Base-by-base conservation (phyloP, 2,797 vertebrate species). In the Xiphophorus birchmanni region DNA sequence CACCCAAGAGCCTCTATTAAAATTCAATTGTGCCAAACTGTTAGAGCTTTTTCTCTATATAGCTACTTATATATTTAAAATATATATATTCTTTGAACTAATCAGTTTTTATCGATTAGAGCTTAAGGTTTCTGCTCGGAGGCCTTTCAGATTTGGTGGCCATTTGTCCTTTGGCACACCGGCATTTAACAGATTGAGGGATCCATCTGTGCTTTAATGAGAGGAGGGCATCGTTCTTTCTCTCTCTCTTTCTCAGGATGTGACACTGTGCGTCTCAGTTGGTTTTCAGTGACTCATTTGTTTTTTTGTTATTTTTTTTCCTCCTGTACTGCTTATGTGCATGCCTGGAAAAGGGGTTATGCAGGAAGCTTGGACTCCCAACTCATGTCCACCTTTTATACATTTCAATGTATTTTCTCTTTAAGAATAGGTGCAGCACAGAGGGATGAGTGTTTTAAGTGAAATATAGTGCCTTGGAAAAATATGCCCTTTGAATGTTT, bases 281-380 rank as follows among this genome's bases (percentile, higher is more conserved):
- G 92, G 93, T 90, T 92, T 91, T 88, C 90, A 90, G 77, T 95
- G 93, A 93, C 78, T 94, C 92, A 93, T 81, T 92, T 93, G 91
- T 74, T 78, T 77, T 54, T 74, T 72, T 84, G 44, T 74, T 48
- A 9, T 69, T 78, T 73, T 40, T 40, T 74, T 44, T 50, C 74
- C 77, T 73, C 21, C 78, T 85, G 82, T 74, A 76, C 82, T 85
- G 88, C 89, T 89, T 67, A 82, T 74, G 73, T 90, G 79, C 60
- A 79, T 44, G 73, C 50, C 78, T 54, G 10, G 42, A 60, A 60
- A 78, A 29, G 12, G 42, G 37, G 45, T 84, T 82, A 77, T 87
- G 86, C 74, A 63, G 82, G 78, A 76, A 73, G 80, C 54, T 67
- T 71, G 15, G 50, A 56, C 84, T 83, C 90, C 82, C n/a, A 26